These are phyloP conservation scores for Plebejus argus DNA, from an alignment of 2,888 invertebrate genomes.

Conservation along the genomic window DNA sequence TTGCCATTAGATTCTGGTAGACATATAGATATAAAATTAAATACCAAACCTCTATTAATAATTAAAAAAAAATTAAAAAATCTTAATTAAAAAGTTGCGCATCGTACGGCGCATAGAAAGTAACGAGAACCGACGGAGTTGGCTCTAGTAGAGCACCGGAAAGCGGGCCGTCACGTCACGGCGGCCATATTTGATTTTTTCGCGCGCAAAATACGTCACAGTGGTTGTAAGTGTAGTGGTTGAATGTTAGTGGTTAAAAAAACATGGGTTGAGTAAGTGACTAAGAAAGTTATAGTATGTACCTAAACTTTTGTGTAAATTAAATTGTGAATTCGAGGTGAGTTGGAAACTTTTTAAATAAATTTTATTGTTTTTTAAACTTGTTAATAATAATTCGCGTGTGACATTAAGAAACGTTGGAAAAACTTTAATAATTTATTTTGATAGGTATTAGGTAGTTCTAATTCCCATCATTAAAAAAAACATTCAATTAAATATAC, in stretches of 20 bases:
- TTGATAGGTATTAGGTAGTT: too few relatives aligned
- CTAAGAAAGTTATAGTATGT: neutral
- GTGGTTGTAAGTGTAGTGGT: slow-evolving; percentile 35
- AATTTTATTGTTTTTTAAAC: neutral
- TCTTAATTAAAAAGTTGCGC: slow-evolving; percentile 52
- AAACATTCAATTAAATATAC: too few relatives aligned
- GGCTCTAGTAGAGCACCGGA: slow-evolving; percentile 62
- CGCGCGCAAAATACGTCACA: slow-evolving; percentile 66
- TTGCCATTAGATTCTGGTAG: too few relatives aligned
- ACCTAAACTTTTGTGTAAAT: slow-evolving; percentile 36
- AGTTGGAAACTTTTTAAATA: neutral
- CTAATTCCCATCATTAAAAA: too few relatives aligned
- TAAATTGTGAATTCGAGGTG: neutral
- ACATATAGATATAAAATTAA: too few relatives aligned
- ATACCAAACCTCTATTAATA: too few relatives aligned
- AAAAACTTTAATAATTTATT: too few relatives aligned
- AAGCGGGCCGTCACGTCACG: slow-evolving; percentile 57
- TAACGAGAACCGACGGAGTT: slow-evolving; percentile 48
- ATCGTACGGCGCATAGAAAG: slow-evolving; percentile 64
- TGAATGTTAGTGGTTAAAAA: neutral
- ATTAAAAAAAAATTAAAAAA: neutral
- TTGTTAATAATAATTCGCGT: neutral
- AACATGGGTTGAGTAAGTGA: slow-evolving; percentile 36
- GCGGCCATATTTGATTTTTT: slow-evolving; percentile 51
- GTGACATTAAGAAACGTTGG: too few relatives aligned